phyloP scores from a whole-genome alignment of 2,113 vertebrate species.

The Hippocampus comes region DNA sequence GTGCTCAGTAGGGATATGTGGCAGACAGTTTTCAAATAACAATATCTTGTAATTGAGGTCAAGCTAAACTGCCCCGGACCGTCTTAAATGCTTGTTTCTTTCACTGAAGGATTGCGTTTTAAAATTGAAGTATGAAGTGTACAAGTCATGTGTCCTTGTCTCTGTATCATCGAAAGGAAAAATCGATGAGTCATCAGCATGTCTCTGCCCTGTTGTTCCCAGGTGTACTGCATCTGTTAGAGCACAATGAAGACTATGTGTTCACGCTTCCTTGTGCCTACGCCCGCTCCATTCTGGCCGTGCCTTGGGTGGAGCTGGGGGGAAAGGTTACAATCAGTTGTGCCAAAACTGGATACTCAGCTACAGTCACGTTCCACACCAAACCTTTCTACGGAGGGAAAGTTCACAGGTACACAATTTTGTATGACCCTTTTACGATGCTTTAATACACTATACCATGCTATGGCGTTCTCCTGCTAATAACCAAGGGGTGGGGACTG shows the following conservation, averaged over 20 bases:
- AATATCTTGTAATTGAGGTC: neutral
- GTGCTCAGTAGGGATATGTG: neutral
- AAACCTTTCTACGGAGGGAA: slow-evolving; percentile 97
- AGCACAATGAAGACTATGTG: slow-evolving; percentile 88
- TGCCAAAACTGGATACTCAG: slow-evolving; percentile 86
- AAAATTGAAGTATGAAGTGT: too few relatives aligned
- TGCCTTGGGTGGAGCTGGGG: slow-evolving; percentile 95
- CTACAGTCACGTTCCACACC: slow-evolving; percentile 90
- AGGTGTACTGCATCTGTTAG: slow-evolving; percentile 84
- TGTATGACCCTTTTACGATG: neutral
- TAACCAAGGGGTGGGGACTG: too few relatives aligned
- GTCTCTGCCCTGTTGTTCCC: neutral
- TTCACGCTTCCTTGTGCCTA: slow-evolving; percentile 95
- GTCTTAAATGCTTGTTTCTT: neutral
- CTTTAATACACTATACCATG: neutral
- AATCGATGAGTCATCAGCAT: neutral
- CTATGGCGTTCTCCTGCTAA: too few relatives aligned
- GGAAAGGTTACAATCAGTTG: slow-evolving; percentile 90
- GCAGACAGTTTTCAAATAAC: neutral
- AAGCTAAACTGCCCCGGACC: neutral
- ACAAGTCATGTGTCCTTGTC: too few relatives aligned
- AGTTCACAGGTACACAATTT: slow-evolving; percentile 79
- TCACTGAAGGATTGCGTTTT: too few relatives aligned
- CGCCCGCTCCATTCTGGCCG: slow-evolving; percentile 92
- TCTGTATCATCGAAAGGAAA: too few relatives aligned